Evolutionary conservation across 2,888 invertebrate genomes (phyloP).

Genomic region (Oscheius sp.): DNA sequence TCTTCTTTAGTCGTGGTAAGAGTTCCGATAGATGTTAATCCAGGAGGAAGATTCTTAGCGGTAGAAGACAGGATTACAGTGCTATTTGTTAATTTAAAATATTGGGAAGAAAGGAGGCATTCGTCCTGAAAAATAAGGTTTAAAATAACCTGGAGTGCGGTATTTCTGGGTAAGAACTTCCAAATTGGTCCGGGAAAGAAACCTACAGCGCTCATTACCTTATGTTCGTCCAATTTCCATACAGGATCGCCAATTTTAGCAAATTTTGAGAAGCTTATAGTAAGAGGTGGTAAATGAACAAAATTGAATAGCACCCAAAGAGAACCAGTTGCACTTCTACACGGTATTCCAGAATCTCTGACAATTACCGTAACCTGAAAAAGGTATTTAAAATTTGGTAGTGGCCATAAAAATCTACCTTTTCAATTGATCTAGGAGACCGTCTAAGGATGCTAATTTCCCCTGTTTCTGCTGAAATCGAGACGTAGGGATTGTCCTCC

Average conservation of each 20-base stretch:
- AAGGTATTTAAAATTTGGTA: too few species aligned
- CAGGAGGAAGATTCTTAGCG: not conserved
- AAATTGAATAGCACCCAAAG: slow-evolving; percentile 1
- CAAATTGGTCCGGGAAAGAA: too few species aligned
- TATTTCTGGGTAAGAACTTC: too few species aligned
- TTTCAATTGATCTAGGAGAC: not conserved
- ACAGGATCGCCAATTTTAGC: not conserved
- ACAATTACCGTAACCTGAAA: slow-evolving; percentile 17
- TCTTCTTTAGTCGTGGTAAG: not conserved
- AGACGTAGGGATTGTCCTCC: slow-evolving; percentile 12
- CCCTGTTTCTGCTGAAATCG: slow-evolving; percentile 26
- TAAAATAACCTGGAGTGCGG: too few species aligned
- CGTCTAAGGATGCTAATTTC: slow-evolving; percentile 1
- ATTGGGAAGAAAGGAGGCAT: slow-evolving; percentile 1
- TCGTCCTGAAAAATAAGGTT: not conserved
- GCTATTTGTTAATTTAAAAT: not conserved
- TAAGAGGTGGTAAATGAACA: not conserved
- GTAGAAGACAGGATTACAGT: not conserved
- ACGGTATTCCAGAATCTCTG: slow-evolving; percentile 25
- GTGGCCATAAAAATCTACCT: not conserved
- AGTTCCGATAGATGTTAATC: not conserved
- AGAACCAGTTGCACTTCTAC: not conserved
- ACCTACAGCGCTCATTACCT: too few species aligned
- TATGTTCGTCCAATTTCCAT: not conserved
- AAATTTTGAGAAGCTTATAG: not conserved